Evolutionary conservation across 1,140 invertebrate species (phyloP).

Genomic region (Drosophila navojoa): DNA sequence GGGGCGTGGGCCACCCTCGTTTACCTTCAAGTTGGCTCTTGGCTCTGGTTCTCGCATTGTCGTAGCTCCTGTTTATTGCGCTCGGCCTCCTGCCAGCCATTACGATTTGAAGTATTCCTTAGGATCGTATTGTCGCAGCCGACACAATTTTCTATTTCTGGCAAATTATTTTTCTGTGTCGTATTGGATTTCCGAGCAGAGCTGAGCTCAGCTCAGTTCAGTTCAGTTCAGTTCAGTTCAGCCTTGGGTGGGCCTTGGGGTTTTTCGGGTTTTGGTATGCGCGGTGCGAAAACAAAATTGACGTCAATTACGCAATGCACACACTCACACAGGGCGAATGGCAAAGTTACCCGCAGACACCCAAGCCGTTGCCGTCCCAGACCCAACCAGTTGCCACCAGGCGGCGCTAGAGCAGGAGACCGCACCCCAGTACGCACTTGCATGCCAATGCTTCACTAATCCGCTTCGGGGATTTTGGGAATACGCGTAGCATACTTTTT

Average conservation of each 20-base stretch:
- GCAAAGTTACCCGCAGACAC: slow-evolving; percentile 15
- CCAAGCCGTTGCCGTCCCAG: neutral
- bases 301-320: slow-evolving; percentile 83
- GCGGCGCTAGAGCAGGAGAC: slow-evolving; percentile 4
- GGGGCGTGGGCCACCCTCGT: slow-evolving; percentile 13
- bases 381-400: slow-evolving; percentile 49
- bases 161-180: slow-evolving; percentile 77
- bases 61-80: slow-evolving; percentile 75
- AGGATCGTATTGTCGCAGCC: slow-evolving; percentile 9
- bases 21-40: neutral
- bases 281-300: slow-evolving; percentile 84
- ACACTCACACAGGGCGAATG: slow-evolving; percentile 17
- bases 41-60: slow-evolving; percentile 46
- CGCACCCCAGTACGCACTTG: slow-evolving; percentile 23
- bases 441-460: slow-evolving; percentile 63
- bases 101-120: slow-evolving; percentile 63
- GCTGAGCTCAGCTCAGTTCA: slow-evolving; percentile 19
- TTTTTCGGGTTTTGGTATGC: slow-evolving; percentile 66
- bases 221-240: slow-evolving; percentile 28
- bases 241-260: slow-evolving; percentile 15
- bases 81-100: slow-evolving; percentile 39
- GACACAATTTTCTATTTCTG: slow-evolving; percentile 81
- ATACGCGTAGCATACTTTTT: slow-evolving; percentile 78
- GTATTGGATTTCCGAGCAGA: slow-evolving; percentile 68
- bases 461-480: slow-evolving; percentile 84